Evolutionary conservation across 2,797 vertebrate genomes (phyloP).

Genomic region (Lagothrix lagotricha): DNA sequence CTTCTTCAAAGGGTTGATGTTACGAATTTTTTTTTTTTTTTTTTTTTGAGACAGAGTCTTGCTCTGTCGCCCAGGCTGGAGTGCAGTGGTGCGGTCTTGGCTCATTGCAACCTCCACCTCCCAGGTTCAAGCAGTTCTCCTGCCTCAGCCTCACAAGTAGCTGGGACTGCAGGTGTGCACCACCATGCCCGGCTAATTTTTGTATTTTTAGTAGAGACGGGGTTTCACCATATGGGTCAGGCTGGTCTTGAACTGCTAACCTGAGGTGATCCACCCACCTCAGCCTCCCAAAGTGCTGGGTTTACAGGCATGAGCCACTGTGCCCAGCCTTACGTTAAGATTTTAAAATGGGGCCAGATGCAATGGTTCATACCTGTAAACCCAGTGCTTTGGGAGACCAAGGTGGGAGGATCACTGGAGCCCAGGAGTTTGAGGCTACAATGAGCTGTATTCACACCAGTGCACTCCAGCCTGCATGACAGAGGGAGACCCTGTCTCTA

Average conservation of each 20-base stretch:
- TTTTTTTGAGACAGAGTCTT: background rate
- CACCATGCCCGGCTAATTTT: background rate
- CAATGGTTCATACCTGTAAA: background rate
- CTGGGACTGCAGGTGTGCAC: background rate
- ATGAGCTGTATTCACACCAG: background rate
- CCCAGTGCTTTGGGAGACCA: background rate
- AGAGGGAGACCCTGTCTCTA: background rate
- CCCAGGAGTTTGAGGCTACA: background rate
- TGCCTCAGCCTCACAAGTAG: background rate
- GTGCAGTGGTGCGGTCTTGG: background rate
- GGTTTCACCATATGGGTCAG: background rate
- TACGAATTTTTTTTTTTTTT: background rate
- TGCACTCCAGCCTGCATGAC: background rate
- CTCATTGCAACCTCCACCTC: background rate
- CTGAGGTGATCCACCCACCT: no score
- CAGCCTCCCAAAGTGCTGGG: no score
- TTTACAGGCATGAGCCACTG: no score
- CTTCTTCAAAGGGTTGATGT: background rate
- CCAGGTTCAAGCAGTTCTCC: background rate
- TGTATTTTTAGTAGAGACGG: background rate
- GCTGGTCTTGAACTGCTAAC: background rate
- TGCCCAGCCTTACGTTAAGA: background rate
- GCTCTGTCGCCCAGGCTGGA: background rate
- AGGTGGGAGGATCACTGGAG: background rate
- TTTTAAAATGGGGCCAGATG: background rate